Evolutionary conservation across 2,888 invertebrate genomes (phyloP).

Genomic region (Erynnis tages): DNA sequence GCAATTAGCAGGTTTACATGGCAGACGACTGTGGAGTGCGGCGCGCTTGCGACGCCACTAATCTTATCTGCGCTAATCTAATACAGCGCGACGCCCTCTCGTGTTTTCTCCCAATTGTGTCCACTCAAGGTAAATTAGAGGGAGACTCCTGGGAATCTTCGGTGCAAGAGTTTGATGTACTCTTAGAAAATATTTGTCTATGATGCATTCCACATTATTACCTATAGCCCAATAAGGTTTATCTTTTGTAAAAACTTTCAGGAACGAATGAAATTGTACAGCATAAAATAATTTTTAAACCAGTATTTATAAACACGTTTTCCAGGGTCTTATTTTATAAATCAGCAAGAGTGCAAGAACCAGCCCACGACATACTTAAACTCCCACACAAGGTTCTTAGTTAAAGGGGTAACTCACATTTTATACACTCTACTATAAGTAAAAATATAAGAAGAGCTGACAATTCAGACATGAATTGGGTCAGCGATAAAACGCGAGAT

Average conservation of each 20-base stretch:
- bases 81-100: conserved; percentile 73
- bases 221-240: background rate
- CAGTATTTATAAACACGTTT: background rate
- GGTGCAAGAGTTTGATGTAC: conserved; percentile 59
- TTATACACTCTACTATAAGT: background rate
- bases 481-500: conserved; percentile 1
- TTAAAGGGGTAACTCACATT: background rate
- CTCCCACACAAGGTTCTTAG: conserved; percentile 5
- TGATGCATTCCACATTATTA: background rate
- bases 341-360: background rate
- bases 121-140: conserved; percentile 77
- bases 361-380: conserved; percentile 3
- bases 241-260: no score
- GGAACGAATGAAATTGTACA: no score
- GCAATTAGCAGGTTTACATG: conserved; percentile 64
- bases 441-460: background rate
- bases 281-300: background rate
- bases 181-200: conserved; percentile 40
- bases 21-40: conserved; percentile 43
- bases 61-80: conserved; percentile 78
- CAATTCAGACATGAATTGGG: background rate
- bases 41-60: conserved; percentile 56
- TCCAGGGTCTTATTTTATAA: background rate
- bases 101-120: conserved; percentile 80
- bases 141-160: conserved; percentile 66